A percentile compares a stretch with the other conserved stretches of the same genome.
Evolutionary conservation across 2,888 invertebrate species (phyloP).

Genomic region (Aspidiotus destructor): DNA sequence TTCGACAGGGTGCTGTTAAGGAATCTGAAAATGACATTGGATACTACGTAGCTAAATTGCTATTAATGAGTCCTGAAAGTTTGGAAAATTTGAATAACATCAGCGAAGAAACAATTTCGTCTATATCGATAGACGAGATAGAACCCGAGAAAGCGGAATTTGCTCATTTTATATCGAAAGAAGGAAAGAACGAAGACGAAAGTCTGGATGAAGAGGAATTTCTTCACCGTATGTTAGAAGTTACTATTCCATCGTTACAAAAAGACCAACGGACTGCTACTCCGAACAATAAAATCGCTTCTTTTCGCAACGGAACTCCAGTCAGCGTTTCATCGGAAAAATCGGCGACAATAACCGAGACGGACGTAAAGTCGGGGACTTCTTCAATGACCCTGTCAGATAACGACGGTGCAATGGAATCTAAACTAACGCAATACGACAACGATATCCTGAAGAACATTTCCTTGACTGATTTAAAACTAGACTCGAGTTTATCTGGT

Average conservation of each 20-base stretch:
- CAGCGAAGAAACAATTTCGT: background rate
- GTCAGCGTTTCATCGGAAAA: background rate
- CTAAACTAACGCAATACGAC: background rate
- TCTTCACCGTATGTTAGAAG: conserved; percentile 6
- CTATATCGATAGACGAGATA: conserved; percentile 14
- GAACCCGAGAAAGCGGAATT: too few species aligned
- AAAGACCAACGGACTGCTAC: background rate
- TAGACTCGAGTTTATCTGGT: conserved; percentile 2
- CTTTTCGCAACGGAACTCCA: background rate
- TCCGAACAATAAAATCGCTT: background rate
- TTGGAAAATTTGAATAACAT: conserved; percentile 19
- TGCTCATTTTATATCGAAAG: too few species aligned
- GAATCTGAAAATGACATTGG: conserved; percentile 2
- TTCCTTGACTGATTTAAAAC: background rate
- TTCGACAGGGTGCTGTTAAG: too few species aligned
- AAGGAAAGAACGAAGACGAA: background rate
- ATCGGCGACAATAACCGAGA: background rate
- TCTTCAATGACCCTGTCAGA: background rate
- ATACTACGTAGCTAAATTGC: conserved; percentile 16
- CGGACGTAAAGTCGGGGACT: background rate
- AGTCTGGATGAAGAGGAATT: conserved; percentile 22
- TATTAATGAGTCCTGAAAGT: conserved; percentile 23
- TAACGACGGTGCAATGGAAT: background rate
- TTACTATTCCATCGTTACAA: background rate
- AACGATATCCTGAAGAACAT: background rate